Evolutionary conservation across 1,140 invertebrate genomes (phyloP), one percentile per base, ranked within the genome.

Genomic region (Samia ricini): DNA sequence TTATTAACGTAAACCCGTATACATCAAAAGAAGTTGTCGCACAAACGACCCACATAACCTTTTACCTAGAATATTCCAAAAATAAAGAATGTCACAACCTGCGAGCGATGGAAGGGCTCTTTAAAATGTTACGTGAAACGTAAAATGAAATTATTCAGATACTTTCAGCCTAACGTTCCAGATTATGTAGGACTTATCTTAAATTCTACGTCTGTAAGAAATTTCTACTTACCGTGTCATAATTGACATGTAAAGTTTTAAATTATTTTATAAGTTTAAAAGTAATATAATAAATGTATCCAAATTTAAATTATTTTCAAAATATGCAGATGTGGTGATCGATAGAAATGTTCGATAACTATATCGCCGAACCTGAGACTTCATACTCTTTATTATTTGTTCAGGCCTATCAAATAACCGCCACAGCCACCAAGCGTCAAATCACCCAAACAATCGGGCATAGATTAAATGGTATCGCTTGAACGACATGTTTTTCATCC

Each of bases 91-190:
- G 61, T 63, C 61, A 59, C 33, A 23, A 42, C 50, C 33, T 49
- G 56, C 56, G 60, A n/a, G 18, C 26, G 56, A 42, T n/a, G 18
- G 33, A 20, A 57, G 29, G 56, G 56, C 61, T 54, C 60, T 64
- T 61, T 29, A 61, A 56, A 55, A 72, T 56, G 71, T 65, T 57
- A 64, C 52, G 56, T 68, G 65, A 70, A 72, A 70, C 64, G 73
- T 67, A 62, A 68, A 72, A 76, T 71, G 54, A 72, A 66, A 76
- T 76, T 72, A 76, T 72, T 72, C 63, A 63, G 66, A 73, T 74
- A 72, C 56, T 68, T 69, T 66, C 51, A 56, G 63, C 60, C 61
- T 66, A 54, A 57, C 63, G 64, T 66, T 57, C 61, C 63, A 59
- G 52, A 72, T 69, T 71, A 57, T 69, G 64, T 54, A 51, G 51